Base-by-base conservation (phyloP, 2,797 vertebrate species). In the Lycodopsis pacificus region DNA sequence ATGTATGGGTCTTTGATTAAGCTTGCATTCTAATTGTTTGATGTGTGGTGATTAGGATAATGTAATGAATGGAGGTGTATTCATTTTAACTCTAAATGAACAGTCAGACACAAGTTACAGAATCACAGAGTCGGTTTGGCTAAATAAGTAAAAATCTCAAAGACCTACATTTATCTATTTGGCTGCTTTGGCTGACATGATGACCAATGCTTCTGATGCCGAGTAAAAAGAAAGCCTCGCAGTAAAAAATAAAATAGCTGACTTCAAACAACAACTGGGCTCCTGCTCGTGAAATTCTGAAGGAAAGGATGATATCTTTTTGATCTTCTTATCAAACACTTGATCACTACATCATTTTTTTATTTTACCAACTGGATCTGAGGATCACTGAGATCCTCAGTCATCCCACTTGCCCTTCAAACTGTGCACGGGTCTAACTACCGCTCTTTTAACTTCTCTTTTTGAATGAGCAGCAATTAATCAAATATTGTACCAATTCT, bases 1-100 rank as follows among this genome's bases (percentile, higher is more conserved):
- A 78, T 49, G 10, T 34, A 70, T 49, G 66, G 34, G 38, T 77
- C 53, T 79, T 85, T 81, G 59, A 81, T 81, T 75, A 67, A 27
- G 69, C 76, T 68, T 79, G 61, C 65, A 70, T 86, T 76, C 65
- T 83, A 85, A 88, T 88, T 81, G 83, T 73, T 82, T 84, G 62
- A 67, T 32, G 58, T 61, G 49, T 17, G 53, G 65, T 70, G 79
- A 77, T 85, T 77, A 66, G 66, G 66, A 81, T 42, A 34, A 56
- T 67, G 11, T 64, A 66, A 73, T 61, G 46, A 69, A 19, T 36
- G 25, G 12, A 53, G 30, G 22, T 57, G 51, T 66, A 36, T 82
- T 79, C 19, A 71, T 79, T 68, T 82, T 36, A 59, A 80, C 42
- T 48, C 4, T n/a, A 67, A 78, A 53, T 83, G 25, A 64, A 78